Conservation (phyloP, 2,113 vertebrate genomes). For the Prunella fulvescens region DNA sequence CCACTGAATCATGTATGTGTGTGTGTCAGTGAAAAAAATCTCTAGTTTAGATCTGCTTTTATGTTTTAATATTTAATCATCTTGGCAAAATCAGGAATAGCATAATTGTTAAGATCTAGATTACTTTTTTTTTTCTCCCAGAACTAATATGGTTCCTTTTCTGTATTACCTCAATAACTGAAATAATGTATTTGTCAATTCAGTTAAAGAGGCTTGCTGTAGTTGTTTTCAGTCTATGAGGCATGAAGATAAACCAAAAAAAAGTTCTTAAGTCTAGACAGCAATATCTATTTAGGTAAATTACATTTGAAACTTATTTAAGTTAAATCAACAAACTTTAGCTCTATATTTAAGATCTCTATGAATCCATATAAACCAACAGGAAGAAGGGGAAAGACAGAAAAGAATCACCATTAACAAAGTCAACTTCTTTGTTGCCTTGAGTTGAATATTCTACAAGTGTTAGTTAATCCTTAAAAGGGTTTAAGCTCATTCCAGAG, state of each 20-base stretch:
- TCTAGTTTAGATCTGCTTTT: background rate
- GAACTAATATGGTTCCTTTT: background rate
- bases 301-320: background rate
- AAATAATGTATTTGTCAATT: background rate
- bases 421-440: background rate
- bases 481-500: background rate
- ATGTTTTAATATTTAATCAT: background rate
- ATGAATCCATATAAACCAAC: background rate
- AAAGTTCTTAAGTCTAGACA: background rate
- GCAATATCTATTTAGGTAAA: background rate
- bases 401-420: background rate
- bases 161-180: background rate
- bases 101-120: background rate
- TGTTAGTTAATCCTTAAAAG: background rate
- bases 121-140: background rate
- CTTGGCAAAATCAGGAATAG: background rate
- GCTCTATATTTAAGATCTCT: background rate
- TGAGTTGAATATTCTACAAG: background rate
- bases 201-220: background rate
- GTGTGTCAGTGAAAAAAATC: rapidly evolving
- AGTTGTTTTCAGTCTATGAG: background rate
- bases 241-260: background rate
- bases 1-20: background rate
- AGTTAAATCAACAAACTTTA: background rate
- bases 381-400: background rate